Base-by-base conservation (phyloP, 2,888 invertebrate species). In the Odontocerum albicorne region DNA sequence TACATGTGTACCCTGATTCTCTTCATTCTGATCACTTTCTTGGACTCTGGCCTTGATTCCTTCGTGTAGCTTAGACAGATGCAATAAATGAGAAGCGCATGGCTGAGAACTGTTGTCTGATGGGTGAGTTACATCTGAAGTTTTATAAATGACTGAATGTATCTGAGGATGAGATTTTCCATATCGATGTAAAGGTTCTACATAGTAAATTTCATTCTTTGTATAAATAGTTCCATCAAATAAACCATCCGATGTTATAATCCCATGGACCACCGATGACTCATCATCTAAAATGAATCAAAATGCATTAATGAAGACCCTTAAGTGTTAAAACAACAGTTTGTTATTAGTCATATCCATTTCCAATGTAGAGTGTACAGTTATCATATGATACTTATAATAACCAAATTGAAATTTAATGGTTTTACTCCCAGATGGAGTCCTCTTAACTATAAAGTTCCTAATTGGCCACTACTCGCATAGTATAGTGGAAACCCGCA, bases 161-260 rank as follows among this genome's bases (percentile, higher is more conserved):
- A 90, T 77, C 61, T 75, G 71, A 20, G 74, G 73, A 64, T 80
- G 73, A 61, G 77, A 73, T 63, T 81, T 75, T 63, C 74, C 72
- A 69, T 88, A 90, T 64, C 88, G 81, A 64, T 82, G 82, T 53
- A 88, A 75, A 4, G 90, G 90, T 71, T 95, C 94, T 64, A 95
- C 82, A 72, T 91, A 92, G 73, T 86, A 92, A 66, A 92, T 89
- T 66, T 90, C 90, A 46, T 83, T 38, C 53, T 79, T 76, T 46
- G 91, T 89, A 71, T 84, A 82, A 67, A 96, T 87, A 50, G 89
- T 89, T 49, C 95, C 96, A 69, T 96, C 95, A 72, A 96, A 91
- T 55, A 92, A 80, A 53, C 95, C 95, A 57, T 92, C 89, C 55
- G 83, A 81, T 57, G 93, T 93, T 65, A 96, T 83, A 65, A 95